phyloP scores from a whole-genome alignment of 2,113 vertebrate genomes.

The Paralichthys olivaceus region DNA sequence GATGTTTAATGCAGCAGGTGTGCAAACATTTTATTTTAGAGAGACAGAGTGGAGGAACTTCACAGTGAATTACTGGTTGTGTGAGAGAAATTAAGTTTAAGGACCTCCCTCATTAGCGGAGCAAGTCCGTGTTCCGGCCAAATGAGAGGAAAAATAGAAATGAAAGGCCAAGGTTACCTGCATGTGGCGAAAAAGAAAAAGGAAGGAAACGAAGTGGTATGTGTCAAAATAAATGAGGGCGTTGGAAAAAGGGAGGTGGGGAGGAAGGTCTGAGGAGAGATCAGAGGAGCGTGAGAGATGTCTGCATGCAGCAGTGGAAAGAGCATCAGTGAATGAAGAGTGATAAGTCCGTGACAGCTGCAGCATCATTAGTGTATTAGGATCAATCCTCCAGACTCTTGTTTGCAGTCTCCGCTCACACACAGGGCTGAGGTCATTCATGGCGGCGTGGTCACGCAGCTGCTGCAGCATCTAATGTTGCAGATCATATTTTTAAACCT shows the following conservation, averaged over 20 bases:
- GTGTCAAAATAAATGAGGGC: slow-evolving; percentile 65
- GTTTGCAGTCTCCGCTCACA: slow-evolving; percentile 54
- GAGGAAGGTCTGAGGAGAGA: slow-evolving; percentile 53
- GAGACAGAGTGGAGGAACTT: neutral
- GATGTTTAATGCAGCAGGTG: slow-evolving; percentile 56
- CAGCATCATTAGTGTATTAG: slow-evolving; percentile 78
- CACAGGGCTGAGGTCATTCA: slow-evolving; percentile 29
- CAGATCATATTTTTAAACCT: neutral
- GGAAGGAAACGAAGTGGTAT: neutral
- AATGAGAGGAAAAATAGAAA: neutral
- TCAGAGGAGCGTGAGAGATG: slow-evolving; percentile 62
- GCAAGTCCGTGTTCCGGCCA: neutral
- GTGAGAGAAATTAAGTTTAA: neutral
- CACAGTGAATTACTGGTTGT: neutral
- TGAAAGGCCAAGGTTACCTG: slow-evolving; percentile 48
- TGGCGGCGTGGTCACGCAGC: slow-evolving; percentile 46
- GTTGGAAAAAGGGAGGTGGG: slow-evolving; percentile 33
- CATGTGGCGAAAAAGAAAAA: neutral
- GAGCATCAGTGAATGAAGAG: slow-evolving; percentile 54
- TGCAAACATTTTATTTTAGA: slow-evolving; percentile 47
- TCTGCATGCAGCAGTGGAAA: slow-evolving; percentile 49
- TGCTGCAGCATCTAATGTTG: slow-evolving; percentile 14
- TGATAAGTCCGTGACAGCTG: slow-evolving; percentile 76
- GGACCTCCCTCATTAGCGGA: neutral
- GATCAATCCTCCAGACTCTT: slow-evolving; percentile 71